Evolutionary conservation across 1,140 invertebrate genomes (phyloP), one percentile per base, ranked within the genome.

Genomic region (Aricia agestis): DNA sequence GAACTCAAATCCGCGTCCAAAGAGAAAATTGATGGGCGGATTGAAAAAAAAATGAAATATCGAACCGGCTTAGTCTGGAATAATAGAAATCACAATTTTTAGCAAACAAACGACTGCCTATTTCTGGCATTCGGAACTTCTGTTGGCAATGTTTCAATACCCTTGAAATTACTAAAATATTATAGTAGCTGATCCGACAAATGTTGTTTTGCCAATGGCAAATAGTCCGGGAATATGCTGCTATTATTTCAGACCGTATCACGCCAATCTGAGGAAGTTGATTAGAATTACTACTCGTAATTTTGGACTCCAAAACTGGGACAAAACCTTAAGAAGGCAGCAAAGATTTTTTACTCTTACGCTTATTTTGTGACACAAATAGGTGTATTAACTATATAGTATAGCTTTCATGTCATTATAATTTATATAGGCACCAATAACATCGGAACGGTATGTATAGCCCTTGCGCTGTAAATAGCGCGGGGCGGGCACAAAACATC

Each of bases 401-500:
- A 25, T 25, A 25, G 25, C 25, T 25, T 25, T 25, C 25, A 25
- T 25, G 25, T 25, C 25, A 25, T 25, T 25, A 25, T 25, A 25
- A 25, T 25, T 25, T 25, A 25, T 19, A 59, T 19, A 63, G 17
- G 11, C 7, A 11, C 6, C 17, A 25, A 63, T 63, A 59, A 18
- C 9, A 63, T 63, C 18, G 1, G 9, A 63, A 59, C 18, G 3
- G 3, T 3, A 17, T 18, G 59, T 63, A 63, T 19, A n/a, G 79
- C 73, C 79, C 76, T 79, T 78, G 71, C 57, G 72, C 45, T 80
- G 86, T 86, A 87, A 86, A 90, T 87, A 86, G 83, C 81, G 82
- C 73, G 85, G 74, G 78, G 80, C 74, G 80, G 79, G 78, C 77
- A 80, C 76, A 73, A 78, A 82, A 86, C 85, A 90, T 90, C 88